Percentiles rank a stretch among this genome's conserved stretches.
These are phyloP conservation scores for Bombus cullumanus DNA, from an alignment of 1,140 invertebrate genomes.

Conservation along the genomic window DNA sequence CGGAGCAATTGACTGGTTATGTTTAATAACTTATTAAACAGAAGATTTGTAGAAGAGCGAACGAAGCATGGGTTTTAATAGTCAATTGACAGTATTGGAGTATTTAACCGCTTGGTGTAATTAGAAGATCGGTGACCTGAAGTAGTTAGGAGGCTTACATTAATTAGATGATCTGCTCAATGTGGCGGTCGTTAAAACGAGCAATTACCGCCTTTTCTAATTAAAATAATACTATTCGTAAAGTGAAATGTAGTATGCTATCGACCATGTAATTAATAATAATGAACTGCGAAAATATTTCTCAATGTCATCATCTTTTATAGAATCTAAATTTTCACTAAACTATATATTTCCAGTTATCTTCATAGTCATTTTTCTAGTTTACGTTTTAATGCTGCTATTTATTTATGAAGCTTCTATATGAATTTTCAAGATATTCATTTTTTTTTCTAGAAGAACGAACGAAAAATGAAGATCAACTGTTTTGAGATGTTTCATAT, in stretches of 20 bases:
- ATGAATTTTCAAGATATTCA: not conserved
- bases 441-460: not conserved
- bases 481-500: conserved; percentile 4
- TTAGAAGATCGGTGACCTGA: not conserved
- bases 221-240: not conserved
- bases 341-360: not conserved
- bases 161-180: not conserved
- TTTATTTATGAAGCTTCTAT: not conserved
- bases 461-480: not conserved
- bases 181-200: not conserved
- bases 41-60: not conserved
- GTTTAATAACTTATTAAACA: not conserved
- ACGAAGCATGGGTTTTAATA: not conserved
- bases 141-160: not conserved
- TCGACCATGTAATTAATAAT: not conserved
- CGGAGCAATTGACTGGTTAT: too few relatives aligned
- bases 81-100: not conserved
- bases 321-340: not conserved
- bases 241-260: not conserved
- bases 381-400: not conserved
- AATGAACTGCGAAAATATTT: not conserved
- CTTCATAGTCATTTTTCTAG: too few relatives aligned
- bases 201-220: not conserved
- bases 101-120: not conserved
- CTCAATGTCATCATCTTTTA: too few relatives aligned